phyloP scores from a whole-genome alignment of 2,888 invertebrate genomes.

The Stenchaetothrips biformis region DNA sequence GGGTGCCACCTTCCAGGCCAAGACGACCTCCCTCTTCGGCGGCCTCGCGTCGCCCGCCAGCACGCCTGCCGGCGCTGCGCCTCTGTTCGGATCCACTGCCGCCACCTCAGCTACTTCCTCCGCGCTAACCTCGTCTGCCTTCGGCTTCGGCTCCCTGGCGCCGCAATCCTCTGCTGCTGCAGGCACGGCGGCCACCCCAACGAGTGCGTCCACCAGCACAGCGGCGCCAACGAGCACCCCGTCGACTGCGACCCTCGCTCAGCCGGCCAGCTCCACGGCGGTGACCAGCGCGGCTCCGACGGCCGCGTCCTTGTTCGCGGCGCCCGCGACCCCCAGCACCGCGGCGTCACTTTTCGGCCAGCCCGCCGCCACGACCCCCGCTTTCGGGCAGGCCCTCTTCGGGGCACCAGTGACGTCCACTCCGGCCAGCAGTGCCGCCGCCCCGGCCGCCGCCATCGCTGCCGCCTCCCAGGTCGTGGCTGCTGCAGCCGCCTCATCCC shows the following conservation, averaged over 20 bases:
- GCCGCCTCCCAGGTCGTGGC: constrained; percentile 21
- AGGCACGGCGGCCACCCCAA: no score
- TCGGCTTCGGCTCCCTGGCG: neutral
- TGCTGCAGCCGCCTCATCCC: neutral
- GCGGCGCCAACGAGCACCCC: no score
- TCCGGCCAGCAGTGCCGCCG: neutral
- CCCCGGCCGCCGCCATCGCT: constrained; percentile 15
- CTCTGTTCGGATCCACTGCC: constrained; percentile 34
- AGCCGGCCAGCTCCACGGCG: neutral
- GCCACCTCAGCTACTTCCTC: neutral
- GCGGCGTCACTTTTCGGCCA: constrained; percentile 27
- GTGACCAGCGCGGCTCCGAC: neutral
- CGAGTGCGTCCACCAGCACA: no score
- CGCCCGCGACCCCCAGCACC: constrained; percentile 18
- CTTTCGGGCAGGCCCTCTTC: constrained; percentile 1
- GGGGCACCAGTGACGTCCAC: neutral
- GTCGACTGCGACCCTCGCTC: no score
- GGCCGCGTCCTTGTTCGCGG: neutral
- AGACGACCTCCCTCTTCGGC: no score
- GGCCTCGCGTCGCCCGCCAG: no score
- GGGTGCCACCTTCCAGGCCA: neutral
- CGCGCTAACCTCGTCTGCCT: neutral
- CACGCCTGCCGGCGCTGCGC: constrained; percentile 29
- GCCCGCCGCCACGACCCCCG: constrained; percentile 11
- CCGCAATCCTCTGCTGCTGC: no score